These are phyloP conservation scores for Tyrannus savana DNA, from an alignment of 2,113 vertebrate genomes.

Conservation along the genomic window DNA sequence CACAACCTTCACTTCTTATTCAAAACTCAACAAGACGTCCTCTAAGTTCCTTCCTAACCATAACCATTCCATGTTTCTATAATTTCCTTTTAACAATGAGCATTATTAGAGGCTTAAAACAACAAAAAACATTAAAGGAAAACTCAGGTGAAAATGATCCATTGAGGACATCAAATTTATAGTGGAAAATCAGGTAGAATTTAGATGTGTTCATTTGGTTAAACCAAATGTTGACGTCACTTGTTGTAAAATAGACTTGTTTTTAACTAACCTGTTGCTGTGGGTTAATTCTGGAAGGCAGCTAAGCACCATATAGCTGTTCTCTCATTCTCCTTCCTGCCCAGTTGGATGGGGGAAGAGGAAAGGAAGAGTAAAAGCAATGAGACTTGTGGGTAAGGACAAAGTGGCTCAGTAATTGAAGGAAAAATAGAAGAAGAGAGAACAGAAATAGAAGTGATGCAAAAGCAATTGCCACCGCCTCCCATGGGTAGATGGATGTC, in stretches of 20 bases:
- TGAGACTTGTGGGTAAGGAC: not conserved
- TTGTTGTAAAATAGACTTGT: not conserved
- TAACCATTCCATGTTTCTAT: not conserved
- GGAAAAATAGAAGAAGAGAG: not conserved
- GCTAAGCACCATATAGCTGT: not conserved
- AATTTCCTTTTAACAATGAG: not conserved
- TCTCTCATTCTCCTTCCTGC: not conserved
- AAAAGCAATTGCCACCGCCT: not conserved
- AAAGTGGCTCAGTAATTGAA: not conserved
- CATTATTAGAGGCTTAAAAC: not conserved
- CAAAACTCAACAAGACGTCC: not conserved
- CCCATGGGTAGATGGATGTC: rapidly evolving
- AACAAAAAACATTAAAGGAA: not conserved
- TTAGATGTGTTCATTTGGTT: not conserved
- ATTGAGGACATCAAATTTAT: not conserved
- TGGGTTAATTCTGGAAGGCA: not conserved
- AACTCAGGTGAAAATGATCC: not conserved
- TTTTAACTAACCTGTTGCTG: not conserved
- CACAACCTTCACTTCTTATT: too few species aligned
- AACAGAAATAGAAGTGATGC: not conserved
- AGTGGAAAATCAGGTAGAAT: not conserved
- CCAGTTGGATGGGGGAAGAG: not conserved
- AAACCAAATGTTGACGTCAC: not conserved
- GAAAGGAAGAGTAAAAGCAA: not conserved
- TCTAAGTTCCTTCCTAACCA: not conserved